phyloP scores from a whole-genome alignment of 2,888 invertebrate species.

The Thalpophila matura region DNA sequence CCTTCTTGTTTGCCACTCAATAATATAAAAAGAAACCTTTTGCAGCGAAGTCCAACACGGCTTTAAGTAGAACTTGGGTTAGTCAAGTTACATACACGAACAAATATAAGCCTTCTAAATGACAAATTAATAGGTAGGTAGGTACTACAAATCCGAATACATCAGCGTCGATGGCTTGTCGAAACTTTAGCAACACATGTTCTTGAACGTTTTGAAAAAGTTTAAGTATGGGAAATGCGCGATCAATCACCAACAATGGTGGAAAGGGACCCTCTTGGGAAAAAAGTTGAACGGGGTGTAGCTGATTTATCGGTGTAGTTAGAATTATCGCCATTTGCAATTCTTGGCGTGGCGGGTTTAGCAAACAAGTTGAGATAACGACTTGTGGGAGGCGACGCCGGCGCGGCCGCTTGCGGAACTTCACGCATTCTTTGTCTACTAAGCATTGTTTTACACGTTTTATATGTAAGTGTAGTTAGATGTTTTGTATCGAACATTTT shows the following conservation, averaged over 20 bases:
- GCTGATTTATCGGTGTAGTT: slow-evolving; percentile 90
- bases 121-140: slow-evolving; percentile 75
- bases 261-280: slow-evolving; percentile 81
- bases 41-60: background rate
- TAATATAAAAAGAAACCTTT: background rate
- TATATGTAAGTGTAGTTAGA: background rate
- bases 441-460: slow-evolving; percentile 27
- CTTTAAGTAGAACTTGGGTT: background rate
- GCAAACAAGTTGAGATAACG: slow-evolving; percentile 86
- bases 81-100: background rate
- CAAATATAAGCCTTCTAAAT: slow-evolving; percentile 31
- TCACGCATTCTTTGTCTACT: slow-evolving; percentile 47
- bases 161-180: slow-evolving; percentile 67
- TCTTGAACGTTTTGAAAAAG: slow-evolving; percentile 73
- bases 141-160: slow-evolving; percentile 67
- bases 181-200: slow-evolving; percentile 81
- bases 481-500: too few species aligned
- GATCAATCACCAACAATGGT: slow-evolving; percentile 88
- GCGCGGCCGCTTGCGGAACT: slow-evolving; percentile 37
- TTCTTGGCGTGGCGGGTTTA: slow-evolving; percentile 83
- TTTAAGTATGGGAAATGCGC: slow-evolving; percentile 80
- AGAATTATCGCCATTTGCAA: slow-evolving; percentile 91
- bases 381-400: slow-evolving; percentile 68
- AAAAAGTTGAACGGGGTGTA: slow-evolving; percentile 85
- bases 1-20: too few species aligned